Percentiles rank a stretch among this genome's conserved stretches.
phyloP scores from a whole-genome alignment of 1,140 invertebrate species.

The Geopemphigus sp. region DNA sequence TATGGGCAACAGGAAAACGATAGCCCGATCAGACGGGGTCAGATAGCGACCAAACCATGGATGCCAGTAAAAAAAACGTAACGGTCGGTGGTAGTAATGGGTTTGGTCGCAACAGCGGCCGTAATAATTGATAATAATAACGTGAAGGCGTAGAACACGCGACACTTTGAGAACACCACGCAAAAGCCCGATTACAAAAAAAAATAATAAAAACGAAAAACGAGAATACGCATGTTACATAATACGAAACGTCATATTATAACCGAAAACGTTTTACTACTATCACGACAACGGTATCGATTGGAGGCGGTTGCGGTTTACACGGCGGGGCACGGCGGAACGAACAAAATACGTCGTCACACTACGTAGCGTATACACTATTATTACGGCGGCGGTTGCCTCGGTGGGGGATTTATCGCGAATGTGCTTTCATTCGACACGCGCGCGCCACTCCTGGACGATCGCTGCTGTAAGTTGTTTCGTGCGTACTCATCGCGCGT shows the following conservation, averaged over 20 bases:
- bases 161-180: not conserved
- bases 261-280: slow-evolving; percentile 44
- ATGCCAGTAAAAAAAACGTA: not conserved
- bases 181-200: not conserved
- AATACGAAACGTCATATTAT: slow-evolving; percentile 1
- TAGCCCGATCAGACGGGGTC: not conserved
- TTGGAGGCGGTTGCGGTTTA: not conserved
- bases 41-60: slow-evolving; percentile 12
- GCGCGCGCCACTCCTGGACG: not conserved
- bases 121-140: not conserved
- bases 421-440: slow-evolving; percentile 34
- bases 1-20: not conserved
- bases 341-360: slow-evolving; percentile 14
- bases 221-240: slow-evolving; percentile 2
- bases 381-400: not conserved
- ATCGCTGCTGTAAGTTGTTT: not conserved
- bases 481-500: not conserved
- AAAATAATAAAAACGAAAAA: not conserved
- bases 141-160: not conserved
- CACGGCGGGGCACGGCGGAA: slow-evolving; percentile 9
- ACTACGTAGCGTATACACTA: too few species aligned
- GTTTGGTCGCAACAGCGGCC: not conserved
- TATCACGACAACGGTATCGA: slow-evolving; percentile 40
- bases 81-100: not conserved
- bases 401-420: slow-evolving; percentile 32